These are phyloP conservation scores for Siphlonurus alternatus DNA, from an alignment of 2,888 invertebrate genomes.

Conservation along the genomic window DNA sequence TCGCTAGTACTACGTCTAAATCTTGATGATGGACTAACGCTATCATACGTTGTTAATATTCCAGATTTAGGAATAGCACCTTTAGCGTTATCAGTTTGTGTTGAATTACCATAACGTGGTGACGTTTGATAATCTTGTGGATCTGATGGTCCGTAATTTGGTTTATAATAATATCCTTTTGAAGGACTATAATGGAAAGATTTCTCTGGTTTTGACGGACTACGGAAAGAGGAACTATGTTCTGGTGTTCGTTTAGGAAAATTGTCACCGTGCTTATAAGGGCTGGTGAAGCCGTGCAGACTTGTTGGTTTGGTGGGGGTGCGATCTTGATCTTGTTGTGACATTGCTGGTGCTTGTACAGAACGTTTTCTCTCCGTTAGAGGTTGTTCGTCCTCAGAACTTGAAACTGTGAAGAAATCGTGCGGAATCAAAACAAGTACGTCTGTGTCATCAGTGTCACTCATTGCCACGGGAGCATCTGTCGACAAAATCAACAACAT, in stretches of 20 bases:
- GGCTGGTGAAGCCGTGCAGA: not conserved
- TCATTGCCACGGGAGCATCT: constrained; percentile 30
- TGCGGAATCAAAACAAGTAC: constrained; percentile 62
- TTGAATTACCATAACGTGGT: not conserved
- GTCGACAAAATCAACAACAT: too few relatives aligned
- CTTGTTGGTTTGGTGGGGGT: not conserved
- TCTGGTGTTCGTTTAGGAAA: not conserved
- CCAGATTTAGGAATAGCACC: not conserved
- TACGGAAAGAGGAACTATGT: not conserved
- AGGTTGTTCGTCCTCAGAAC: not conserved
- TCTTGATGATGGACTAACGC: not conserved
- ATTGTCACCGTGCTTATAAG: not conserved
- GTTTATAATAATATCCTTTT: not conserved
- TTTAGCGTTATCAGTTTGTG: not conserved
- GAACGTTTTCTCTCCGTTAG: too few relatives aligned
- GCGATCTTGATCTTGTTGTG: not conserved
- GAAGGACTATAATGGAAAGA: not conserved
- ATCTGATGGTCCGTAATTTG: not conserved
- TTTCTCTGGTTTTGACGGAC: not conserved
- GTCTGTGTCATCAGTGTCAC: constrained; percentile 68
- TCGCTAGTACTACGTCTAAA: not conserved
- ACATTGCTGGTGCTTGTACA: not conserved
- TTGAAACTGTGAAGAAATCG: constrained; percentile 43
- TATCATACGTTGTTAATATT: not conserved
- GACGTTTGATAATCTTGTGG: not conserved